phyloP scores from a whole-genome alignment of 2,797 vertebrate species.

The Astyanax mexicanus region DNA sequence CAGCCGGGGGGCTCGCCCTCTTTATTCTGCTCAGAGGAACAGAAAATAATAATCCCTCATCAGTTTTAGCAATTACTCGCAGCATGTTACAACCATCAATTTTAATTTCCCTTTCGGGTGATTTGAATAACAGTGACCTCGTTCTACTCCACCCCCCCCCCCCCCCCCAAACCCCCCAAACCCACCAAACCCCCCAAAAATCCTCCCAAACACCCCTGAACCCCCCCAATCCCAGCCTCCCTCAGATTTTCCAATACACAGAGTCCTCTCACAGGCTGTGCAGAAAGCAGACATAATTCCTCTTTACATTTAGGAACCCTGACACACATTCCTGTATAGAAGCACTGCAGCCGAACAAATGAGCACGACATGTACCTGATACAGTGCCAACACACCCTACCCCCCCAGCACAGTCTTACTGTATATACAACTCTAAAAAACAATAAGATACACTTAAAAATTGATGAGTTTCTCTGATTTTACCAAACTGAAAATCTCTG shows the following conservation, averaged over 20 bases:
- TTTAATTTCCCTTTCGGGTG: conserved; percentile 55
- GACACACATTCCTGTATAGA: conserved; percentile 11
- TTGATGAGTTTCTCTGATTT: no score
- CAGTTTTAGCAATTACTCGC: conserved; percentile 51
- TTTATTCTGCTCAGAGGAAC: conserved; percentile 41
- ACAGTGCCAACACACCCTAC: neutral
- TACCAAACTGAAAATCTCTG: no score
- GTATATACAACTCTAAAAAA: no score
- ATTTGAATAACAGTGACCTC: conserved; percentile 41
- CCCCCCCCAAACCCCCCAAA: neutral
- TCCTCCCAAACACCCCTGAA: conserved; percentile 37
- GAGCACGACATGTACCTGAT: conserved; percentile 3
- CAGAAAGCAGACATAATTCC: conserved; percentile 29
- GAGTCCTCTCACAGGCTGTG: conserved; percentile 35
- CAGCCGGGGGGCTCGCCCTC: conserved; percentile 33
- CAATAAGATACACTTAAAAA: no score
- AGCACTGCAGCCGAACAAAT: neutral
- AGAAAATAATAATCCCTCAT: conserved; percentile 54
- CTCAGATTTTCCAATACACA: conserved; percentile 30
- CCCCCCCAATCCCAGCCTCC: neutral
- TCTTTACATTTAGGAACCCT: neutral
- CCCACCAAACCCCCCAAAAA: neutral
- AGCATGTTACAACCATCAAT: conserved; percentile 51
- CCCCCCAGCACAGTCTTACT: no score
- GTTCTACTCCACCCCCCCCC: neutral